phyloP scores from a whole-genome alignment of 1,140 invertebrate genomes.

The Watersipora subatra region DNA sequence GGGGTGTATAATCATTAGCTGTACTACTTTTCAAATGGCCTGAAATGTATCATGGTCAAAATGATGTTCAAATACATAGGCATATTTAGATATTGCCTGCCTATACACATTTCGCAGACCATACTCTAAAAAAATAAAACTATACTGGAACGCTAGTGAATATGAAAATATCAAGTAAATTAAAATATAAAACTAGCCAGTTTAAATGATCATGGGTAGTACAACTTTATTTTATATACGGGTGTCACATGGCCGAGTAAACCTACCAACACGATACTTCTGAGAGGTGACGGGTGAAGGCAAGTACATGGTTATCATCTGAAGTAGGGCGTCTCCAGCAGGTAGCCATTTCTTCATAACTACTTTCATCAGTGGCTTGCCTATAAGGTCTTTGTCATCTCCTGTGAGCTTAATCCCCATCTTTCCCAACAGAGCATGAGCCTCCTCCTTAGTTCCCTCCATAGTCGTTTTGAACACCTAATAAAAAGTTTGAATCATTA shows the following conservation, averaged over 20 bases:
- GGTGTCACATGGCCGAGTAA: no score
- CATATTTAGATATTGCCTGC: neutral
- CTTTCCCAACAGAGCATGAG: conserved; percentile 47
- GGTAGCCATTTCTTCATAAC: conserved; percentile 98
- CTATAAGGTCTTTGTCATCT: conserved; percentile 89
- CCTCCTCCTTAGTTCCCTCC: conserved; percentile 63
- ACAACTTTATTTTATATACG: no score
- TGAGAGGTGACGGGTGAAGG: conserved; percentile 97
- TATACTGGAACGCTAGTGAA: neutral
- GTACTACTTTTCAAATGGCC: no score
- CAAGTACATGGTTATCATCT: conserved; percentile 99
- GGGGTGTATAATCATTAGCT: no score
- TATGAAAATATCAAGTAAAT: neutral
- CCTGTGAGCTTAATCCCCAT: conserved; percentile 67
- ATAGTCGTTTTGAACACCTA: conserved; percentile 89
- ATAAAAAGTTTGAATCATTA: neutral
- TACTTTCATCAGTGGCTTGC: conserved; percentile 40
- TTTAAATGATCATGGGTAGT: neutral
- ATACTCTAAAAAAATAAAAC: neutral
- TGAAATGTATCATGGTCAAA: no score
- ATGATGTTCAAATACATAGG: no score
- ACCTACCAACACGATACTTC: conserved; percentile 85
- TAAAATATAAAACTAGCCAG: neutral
- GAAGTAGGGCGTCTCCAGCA: conserved; percentile 95
- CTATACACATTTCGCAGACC: neutral